These are phyloP conservation scores for Anniella stebbinsi DNA, from an alignment of 2,797 vertebrate species.

Conservation along the genomic window DNA sequence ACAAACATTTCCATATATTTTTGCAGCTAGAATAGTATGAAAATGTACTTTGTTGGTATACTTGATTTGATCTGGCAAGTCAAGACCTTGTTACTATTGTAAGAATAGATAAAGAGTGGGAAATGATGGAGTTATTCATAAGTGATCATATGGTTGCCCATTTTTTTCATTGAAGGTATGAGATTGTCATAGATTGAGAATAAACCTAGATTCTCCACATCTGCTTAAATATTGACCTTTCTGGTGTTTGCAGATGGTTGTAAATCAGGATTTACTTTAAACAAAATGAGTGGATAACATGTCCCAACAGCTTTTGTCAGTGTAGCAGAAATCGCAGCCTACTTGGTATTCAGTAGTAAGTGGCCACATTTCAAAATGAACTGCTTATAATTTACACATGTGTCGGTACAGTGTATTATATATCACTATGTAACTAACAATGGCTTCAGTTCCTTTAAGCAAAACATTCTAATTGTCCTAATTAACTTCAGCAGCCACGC, in stretches of 20 bases:
- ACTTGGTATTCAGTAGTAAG: constrained; percentile 16
- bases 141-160: background rate
- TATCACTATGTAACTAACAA: constrained; percentile 26
- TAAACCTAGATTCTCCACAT: background rate
- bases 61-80: background rate
- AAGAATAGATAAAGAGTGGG: background rate
- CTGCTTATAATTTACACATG: constrained; percentile 32
- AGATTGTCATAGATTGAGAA: background rate
- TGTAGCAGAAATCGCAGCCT: constrained; percentile 3
- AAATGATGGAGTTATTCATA: background rate
- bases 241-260: background rate
- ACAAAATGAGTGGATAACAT: constrained; percentile 17
- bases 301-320: background rate
- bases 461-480: constrained; percentile 24
- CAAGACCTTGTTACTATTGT: background rate
- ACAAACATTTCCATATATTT: background rate
- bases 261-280: background rate
- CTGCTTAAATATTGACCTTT: constrained; percentile 8
- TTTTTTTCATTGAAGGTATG: background rate
- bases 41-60: background rate
- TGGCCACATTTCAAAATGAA: constrained; percentile 1
- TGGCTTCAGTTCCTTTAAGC: constrained; percentile 12
- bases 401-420: constrained; percentile 10
- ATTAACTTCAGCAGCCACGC: constrained; percentile 29
- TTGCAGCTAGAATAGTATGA: background rate